A percentile compares a stretch with the other conserved stretches of the same genome.
Evolutionary conservation across 37 sponge, comb jelly and placozoan species (phyloP).

Genomic region (Oscarella lobularis): DNA sequence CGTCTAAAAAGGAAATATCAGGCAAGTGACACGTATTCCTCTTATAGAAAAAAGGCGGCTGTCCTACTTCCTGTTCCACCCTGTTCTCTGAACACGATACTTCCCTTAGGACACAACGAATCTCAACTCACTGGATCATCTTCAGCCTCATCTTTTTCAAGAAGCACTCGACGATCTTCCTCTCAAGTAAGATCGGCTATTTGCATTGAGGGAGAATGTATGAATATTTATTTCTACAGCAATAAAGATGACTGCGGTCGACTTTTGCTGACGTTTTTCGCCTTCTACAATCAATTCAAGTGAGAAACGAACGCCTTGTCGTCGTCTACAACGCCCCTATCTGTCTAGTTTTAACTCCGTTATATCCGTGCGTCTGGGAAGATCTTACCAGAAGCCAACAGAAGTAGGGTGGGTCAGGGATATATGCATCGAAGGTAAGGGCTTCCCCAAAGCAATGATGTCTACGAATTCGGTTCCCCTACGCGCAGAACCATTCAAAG

Average conservation of each 20-base stretch:
- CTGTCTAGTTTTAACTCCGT: not conserved
- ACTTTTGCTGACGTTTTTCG: not conserved
- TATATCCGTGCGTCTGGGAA: not conserved
- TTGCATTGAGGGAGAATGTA: not conserved
- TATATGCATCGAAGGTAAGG: not conserved
- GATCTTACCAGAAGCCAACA: not conserved
- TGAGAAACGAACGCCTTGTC: not conserved
- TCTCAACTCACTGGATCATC: too few relatives aligned
- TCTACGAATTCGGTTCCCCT: too few relatives aligned
- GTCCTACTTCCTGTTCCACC: too few relatives aligned
- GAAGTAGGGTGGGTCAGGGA: not conserved
- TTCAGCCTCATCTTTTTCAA: not conserved
- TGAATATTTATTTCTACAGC: not conserved
- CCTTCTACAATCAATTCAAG: not conserved
- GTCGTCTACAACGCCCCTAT: not conserved
- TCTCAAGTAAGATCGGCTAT: too few relatives aligned
- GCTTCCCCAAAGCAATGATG: too few relatives aligned
- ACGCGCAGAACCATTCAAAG: not conserved
- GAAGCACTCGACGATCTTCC: not conserved
- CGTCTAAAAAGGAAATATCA: not conserved
- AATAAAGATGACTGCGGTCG: not conserved
- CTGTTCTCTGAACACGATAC: too few relatives aligned
- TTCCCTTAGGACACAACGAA: too few relatives aligned
- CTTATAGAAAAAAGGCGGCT: too few relatives aligned
- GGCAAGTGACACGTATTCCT: too few relatives aligned